Evolutionary conservation across 2,797 vertebrate genomes (phyloP).

Genomic region (Fundulus diaphanus): DNA sequence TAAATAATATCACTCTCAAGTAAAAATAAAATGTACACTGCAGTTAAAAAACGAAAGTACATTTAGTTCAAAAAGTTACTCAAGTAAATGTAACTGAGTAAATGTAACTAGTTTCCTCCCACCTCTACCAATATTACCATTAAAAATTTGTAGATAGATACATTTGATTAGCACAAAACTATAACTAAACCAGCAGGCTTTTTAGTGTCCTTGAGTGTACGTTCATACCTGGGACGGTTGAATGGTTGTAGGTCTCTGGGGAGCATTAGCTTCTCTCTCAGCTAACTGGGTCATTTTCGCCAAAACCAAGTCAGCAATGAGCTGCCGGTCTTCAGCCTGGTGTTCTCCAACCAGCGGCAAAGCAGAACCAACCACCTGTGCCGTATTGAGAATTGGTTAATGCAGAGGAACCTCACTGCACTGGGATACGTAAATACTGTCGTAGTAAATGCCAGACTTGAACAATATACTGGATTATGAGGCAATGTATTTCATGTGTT

Average conservation of each 20-base stretch:
- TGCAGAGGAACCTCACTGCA: neutral
- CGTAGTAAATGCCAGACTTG: neutral
- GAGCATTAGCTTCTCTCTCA: constrained; percentile 86
- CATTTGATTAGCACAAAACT: neutral
- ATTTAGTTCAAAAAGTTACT: no score
- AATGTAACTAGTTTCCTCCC: no score
- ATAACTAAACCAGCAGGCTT: neutral
- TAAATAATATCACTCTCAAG: no score
- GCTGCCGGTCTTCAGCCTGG: constrained; percentile 92
- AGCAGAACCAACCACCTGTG: constrained; percentile 93
- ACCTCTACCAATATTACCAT: no score
- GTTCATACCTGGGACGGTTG: constrained; percentile 91
- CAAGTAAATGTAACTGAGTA: no score
- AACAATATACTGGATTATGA: neutral
- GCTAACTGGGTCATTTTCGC: constrained; percentile 89
- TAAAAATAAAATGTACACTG: no score
- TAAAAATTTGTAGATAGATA: constrained; percentile 63
- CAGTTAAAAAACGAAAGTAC: no score
- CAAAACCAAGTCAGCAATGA: constrained; percentile 90
- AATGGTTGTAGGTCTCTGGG: constrained; percentile 90
- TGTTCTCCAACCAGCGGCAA: constrained; percentile 96
- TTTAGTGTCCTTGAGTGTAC: neutral
- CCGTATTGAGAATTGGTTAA: constrained; percentile 14
- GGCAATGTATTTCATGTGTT: neutral
- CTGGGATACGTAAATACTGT: neutral